Percentiles rank a stretch among this genome's conserved stretches.
phyloP scores from a whole-genome alignment of 2,113 vertebrate species.

The Coturnix japonica region DNA sequence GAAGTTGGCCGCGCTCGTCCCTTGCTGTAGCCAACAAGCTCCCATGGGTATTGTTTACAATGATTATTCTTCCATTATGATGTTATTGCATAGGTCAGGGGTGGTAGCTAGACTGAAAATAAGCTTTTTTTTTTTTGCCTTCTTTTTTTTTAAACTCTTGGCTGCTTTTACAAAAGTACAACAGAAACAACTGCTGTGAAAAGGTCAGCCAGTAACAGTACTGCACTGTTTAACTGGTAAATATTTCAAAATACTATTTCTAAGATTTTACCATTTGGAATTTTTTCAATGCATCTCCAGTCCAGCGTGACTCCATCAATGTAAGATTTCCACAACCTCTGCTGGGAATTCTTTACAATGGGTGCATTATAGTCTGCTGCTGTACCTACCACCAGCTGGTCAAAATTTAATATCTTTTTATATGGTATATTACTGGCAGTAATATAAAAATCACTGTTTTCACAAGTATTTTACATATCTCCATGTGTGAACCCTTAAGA shows the following conservation, averaged over 20 bases:
- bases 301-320: slow-evolving; percentile 75
- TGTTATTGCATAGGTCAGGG: slow-evolving; percentile 80
- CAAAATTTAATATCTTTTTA: slow-evolving; percentile 77
- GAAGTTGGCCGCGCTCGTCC: slow-evolving; percentile 73
- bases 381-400: slow-evolving; percentile 68
- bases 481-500: slow-evolving; percentile 62
- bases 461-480: slow-evolving; percentile 69
- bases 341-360: slow-evolving; percentile 80
- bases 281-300: slow-evolving; percentile 75
- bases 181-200: slow-evolving; percentile 72
- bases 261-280: slow-evolving; percentile 84
- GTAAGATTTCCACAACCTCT: slow-evolving; percentile 74
- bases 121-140: slow-evolving; percentile 40
- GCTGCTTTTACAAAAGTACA: slow-evolving; percentile 75
- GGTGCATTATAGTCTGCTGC: slow-evolving; percentile 76
- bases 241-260: slow-evolving; percentile 79
- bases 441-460: slow-evolving; percentile 72
- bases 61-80: slow-evolving; percentile 86
- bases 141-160: slow-evolving; percentile 60
- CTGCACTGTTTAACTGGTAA: slow-evolving; percentile 81
- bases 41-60: slow-evolving; percentile 81
- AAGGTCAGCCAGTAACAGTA: slow-evolving; percentile 77
- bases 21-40: slow-evolving; percentile 74
- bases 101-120: slow-evolving; percentile 78
- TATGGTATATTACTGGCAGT: slow-evolving; percentile 73